A percentile compares a stretch with the other conserved stretches of the same genome.
Evolutionary conservation across 2,113 vertebrate species (phyloP).

Genomic region (Nothoprocta pentlandii): DNA sequence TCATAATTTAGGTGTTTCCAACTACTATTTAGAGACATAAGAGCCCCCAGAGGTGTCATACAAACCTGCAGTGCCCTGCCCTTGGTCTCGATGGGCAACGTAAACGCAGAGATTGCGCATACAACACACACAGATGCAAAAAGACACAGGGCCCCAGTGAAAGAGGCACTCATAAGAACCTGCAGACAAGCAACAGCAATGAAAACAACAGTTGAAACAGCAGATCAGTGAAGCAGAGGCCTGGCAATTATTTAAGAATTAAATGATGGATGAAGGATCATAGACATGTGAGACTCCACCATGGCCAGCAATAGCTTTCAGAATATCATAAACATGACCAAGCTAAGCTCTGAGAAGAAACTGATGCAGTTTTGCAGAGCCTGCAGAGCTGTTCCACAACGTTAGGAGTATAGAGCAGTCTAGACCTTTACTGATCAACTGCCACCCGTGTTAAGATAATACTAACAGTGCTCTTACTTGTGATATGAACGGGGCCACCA

Average conservation of each 20-base stretch:
- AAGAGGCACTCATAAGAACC: constrained; percentile 90
- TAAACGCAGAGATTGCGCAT: constrained; percentile 83
- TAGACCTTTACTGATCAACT: background rate
- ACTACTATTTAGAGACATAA: background rate
- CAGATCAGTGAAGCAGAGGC: accelerated
- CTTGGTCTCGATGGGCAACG: constrained; percentile 93
- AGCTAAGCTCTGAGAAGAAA: background rate
- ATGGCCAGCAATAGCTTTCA: background rate
- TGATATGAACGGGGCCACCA: constrained; percentile 94
- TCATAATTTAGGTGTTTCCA: background rate
- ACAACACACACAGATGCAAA: constrained; percentile 84
- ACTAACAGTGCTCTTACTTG: constrained; percentile 69
- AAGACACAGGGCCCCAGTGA: constrained; percentile 84
- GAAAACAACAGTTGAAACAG: background rate
- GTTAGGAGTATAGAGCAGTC: background rate
- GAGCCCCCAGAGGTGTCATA: background rate
- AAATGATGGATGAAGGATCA: background rate
- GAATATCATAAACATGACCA: background rate
- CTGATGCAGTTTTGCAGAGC: background rate
- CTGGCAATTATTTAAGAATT: background rate
- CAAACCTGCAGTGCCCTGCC: constrained; percentile 91
- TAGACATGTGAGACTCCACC: background rate
- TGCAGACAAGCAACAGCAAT: constrained; percentile 42
- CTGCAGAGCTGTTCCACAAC: background rate
- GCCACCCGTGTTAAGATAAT: too few species aligned